Evolutionary conservation across 2,113 vertebrate genomes (phyloP).

Genomic region (Scatophagus argus): DNA sequence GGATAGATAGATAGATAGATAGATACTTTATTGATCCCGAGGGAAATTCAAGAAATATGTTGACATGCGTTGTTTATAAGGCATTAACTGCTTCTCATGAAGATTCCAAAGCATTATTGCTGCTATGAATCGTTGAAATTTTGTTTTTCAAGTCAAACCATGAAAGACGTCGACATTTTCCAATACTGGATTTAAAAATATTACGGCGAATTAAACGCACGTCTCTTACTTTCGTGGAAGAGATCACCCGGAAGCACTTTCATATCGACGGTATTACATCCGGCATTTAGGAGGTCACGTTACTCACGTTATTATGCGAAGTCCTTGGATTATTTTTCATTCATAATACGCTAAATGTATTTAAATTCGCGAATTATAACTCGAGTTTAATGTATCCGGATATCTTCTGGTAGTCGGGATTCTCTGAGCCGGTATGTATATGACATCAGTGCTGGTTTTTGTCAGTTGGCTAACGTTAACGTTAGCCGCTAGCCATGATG

Average conservation of each 20-base stretch:
- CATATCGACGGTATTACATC: neutral
- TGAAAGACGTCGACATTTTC: too few species aligned
- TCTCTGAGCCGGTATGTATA: neutral
- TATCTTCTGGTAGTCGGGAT: fast-evolving
- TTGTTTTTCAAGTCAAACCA: too few species aligned
- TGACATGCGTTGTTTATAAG: too few species aligned
- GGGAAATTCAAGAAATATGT: too few species aligned
- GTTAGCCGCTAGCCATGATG: too few species aligned
- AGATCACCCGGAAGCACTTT: neutral
- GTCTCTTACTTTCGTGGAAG: constrained; percentile 5
- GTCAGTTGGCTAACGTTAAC: constrained; percentile 1
- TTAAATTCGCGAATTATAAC: fast-evolving
- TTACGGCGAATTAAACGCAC: neutral
- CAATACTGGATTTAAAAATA: too few species aligned
- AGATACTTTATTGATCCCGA: too few species aligned
- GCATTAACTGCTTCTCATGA: too few species aligned
- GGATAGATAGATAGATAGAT: too few species aligned
- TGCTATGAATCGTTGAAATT: too few species aligned
- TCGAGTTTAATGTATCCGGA: fast-evolving
- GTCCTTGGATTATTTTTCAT: neutral
- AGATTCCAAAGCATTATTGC: too few species aligned
- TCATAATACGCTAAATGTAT: neutral
- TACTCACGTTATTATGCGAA: neutral
- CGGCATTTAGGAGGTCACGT: neutral
- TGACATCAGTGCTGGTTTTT: constrained; percentile 9